Evolutionary conservation across 2,113 vertebrate species (phyloP), one percentile per base, ranked within the genome.

Genomic region (Coptodon rendalli): DNA sequence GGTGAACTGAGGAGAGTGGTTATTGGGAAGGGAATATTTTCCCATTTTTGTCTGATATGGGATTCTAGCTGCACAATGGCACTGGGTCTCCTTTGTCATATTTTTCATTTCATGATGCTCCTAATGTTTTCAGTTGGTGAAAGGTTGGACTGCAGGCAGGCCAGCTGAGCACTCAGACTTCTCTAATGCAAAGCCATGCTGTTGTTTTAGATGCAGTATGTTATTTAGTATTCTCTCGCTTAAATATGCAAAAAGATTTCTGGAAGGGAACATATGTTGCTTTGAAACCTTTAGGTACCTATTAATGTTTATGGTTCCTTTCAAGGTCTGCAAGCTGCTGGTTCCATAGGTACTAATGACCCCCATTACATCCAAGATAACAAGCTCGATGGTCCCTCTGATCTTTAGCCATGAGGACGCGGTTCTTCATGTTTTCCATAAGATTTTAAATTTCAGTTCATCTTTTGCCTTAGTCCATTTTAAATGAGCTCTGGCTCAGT

Each of bases 371-470:
- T 73, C 22, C 22, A 24, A 73, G 13, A 45, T 71, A 43, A 71
- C 66, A 71, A 14, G 36, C 63, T 68, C 0, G 0, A 68, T 68
- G 36, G 19, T 68, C 63, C 0, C 63, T 40, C 63, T 40, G 34
- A 38, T 40, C 1, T 40, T 68, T 0, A 22, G 63, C 36, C 63
- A 2, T 0, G 7, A 14, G 7, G 36, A 40, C 0, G 0, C 6
- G 2, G 34, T 40, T 40, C 19, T 68, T 40, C 63, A 40, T 40
- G 22, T 45, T 73, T 63, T 73, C 14, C 0, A 45, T 43, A 45
- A 73, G 66, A 24, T 73, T 73, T 10, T 3, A 27, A 45, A 45
- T 27, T 45, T 27, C n/a, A 45, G 13, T 45, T 73, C 22, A 24
- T 71, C 61, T 0, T 66, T 66, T 66, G 61, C 61, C 2, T 38